These are phyloP conservation scores for Pipistrellus nathusii DNA, from an alignment of 2,797 vertebrate species.

Conservation along the genomic window DNA sequence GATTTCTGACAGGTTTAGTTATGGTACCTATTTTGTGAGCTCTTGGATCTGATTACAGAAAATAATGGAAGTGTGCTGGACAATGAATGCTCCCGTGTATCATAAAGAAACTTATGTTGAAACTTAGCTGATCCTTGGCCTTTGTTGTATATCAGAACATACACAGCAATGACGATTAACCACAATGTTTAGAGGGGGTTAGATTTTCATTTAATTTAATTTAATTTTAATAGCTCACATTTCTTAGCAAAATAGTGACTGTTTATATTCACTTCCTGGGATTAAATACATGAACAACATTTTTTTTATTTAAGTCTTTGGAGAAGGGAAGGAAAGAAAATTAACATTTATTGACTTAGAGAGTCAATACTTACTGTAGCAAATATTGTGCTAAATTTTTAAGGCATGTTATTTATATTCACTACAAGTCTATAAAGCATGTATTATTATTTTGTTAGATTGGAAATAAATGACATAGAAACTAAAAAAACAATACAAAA, in stretches of 20 bases:
- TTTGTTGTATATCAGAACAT: conserved; percentile 36
- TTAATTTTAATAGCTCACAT: too few species aligned
- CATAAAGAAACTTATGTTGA: too few species aligned
- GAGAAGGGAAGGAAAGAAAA: conserved; percentile 38
- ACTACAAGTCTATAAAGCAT: neutral
- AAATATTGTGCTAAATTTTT: conserved; percentile 4
- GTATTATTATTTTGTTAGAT: neutral
- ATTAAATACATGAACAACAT: conserved; percentile 46
- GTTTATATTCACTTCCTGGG: too few species aligned
- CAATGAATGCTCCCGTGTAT: too few species aligned
- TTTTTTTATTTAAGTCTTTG: conserved; percentile 8
- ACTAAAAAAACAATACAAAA: neutral
- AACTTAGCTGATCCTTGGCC: too few species aligned
- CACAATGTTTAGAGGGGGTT: neutral
- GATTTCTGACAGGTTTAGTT: conserved; percentile 51
- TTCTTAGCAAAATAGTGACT: too few species aligned
- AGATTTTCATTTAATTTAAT: conserved; percentile 51
- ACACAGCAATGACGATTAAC: conserved; percentile 23
- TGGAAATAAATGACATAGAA: neutral
- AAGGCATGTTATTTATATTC: conserved; percentile 21
- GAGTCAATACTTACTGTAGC: too few species aligned
- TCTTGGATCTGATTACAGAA: conserved; percentile 37
- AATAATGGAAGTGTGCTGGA: too few species aligned
- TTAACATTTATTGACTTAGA: neutral
- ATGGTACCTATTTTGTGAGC: conserved; percentile 30